Evolutionary conservation across 2,888 invertebrate genomes (phyloP), one percentile per base, ranked within the genome.

Genomic region (Ischnura elegans): DNA sequence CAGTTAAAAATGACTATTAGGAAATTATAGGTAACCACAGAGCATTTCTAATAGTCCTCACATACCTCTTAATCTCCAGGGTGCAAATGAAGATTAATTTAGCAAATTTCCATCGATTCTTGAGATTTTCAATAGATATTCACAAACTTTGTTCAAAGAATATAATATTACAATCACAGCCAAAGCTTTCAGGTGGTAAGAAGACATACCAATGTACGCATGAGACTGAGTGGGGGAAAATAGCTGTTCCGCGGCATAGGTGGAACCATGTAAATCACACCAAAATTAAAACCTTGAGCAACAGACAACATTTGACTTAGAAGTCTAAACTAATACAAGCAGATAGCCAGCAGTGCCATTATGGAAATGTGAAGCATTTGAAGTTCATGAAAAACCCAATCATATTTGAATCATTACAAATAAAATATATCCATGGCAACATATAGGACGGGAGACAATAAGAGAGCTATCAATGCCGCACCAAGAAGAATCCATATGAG

Each of bases 101-200:
- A 4, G 36, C 10, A 61, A 76, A 29, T 76, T 76, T 76, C 16
- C 1, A 13, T 16, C 16, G 76, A 76, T 76, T 76, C 76, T 29
- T 36, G 13, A 76, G 76, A 36, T 76, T 76, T 76, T 36, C 29
- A 36, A 76, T 76, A 10, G 36, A 36, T 76, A 36, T 76, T 36
- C 76, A 90, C n/a, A 61, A 90, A 90, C 55, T 90, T 90, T 90
- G 55, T 66, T 61, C 55, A 55, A 61, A 43, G 61, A 90, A 66
- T 61, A 90, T 90, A 90, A 90, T 43, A 90, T 61, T 90, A 90
- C 21, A 90, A 90, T 90, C 90, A 90, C 90, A 90, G 90, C 90
- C 90, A 90, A 90, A 90, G 90, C 90, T 90, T 61, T 61, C 66
- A 90, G 42, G 61, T 61, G 21, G 43, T n/a, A 45, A 43, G 43